These are phyloP conservation scores for Amiota communis DNA, from an alignment of 2,888 invertebrate genomes.

Conservation along the genomic window DNA sequence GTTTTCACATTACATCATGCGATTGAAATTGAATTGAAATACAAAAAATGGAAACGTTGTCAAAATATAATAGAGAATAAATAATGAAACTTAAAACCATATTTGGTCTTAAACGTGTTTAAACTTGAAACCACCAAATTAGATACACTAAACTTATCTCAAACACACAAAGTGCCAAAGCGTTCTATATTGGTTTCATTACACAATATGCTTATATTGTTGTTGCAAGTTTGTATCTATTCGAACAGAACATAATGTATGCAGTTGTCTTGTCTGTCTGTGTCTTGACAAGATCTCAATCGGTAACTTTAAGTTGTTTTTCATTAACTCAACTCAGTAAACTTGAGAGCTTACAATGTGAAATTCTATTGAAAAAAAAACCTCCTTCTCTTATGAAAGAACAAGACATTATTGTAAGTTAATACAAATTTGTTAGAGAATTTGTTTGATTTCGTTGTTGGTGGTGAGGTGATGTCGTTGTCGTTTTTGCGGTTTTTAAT, in stretches of 20 bases:
- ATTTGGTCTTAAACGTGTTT: constrained; percentile 17
- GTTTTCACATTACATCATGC: background rate
- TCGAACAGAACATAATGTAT: no score
- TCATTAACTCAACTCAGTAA: no score
- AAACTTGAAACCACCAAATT: constrained; percentile 55
- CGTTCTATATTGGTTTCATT: background rate
- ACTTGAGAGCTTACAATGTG: no score
- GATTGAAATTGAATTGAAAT: constrained; percentile 55
- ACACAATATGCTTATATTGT: no score
- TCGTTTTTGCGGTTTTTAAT: constrained; percentile 32
- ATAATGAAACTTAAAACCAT: background rate
- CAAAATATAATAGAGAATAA: background rate
- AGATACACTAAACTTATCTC: constrained; percentile 38
- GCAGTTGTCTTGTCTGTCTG: no score
- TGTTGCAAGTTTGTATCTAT: no score
- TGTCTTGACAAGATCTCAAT: no score
- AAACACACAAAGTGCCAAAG: constrained; percentile 40
- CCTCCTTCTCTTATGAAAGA: background rate
- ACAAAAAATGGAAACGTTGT: background rate
- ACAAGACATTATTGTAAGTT: constrained; percentile 17
- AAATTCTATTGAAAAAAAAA: background rate
- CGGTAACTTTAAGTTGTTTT: no score
- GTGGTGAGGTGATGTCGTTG: constrained; percentile 40
- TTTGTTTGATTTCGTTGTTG: constrained; percentile 37
- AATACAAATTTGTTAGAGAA: constrained; percentile 35